Conservation (phyloP, 2,797 vertebrate species). For the Enteromius afrohamiltoni region DNA sequence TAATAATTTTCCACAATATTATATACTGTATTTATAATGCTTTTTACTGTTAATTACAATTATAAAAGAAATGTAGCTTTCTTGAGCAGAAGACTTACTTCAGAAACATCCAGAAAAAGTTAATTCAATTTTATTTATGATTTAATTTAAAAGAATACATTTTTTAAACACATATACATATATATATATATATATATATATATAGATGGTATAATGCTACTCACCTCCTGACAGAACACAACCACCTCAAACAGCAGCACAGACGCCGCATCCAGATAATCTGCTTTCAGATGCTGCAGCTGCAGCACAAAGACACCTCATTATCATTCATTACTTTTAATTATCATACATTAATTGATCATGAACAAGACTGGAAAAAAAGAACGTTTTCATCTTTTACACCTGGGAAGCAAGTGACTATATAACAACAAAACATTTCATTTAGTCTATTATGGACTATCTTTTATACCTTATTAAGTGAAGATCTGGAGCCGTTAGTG, state of each 20-base stretch:
- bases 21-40: no score
- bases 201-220: conserved; percentile 16
- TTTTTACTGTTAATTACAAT: not conserved
- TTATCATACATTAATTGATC: not conserved
- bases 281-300: conserved; percentile 71
- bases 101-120: no score
- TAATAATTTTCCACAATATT: not conserved
- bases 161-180: no score
- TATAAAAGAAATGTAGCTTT: not conserved
- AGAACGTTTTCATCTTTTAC: not conserved
- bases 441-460: not conserved
- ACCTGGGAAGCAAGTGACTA: not conserved
- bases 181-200: not conserved
- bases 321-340: not conserved
- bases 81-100: not conserved
- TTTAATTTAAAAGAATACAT: no score
- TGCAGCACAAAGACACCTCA: conserved; percentile 32
- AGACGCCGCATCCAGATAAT: conserved; percentile 78
- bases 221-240: conserved; percentile 79
- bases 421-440: not conserved
- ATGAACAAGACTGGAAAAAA: not conserved
- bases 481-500: not conserved
- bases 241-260: conserved; percentile 83
- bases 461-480: conserved; percentile 27
- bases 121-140: no score